Base-by-base conservation (phyloP, 2,888 invertebrate species). In the Hanleya hanleyi region DNA sequence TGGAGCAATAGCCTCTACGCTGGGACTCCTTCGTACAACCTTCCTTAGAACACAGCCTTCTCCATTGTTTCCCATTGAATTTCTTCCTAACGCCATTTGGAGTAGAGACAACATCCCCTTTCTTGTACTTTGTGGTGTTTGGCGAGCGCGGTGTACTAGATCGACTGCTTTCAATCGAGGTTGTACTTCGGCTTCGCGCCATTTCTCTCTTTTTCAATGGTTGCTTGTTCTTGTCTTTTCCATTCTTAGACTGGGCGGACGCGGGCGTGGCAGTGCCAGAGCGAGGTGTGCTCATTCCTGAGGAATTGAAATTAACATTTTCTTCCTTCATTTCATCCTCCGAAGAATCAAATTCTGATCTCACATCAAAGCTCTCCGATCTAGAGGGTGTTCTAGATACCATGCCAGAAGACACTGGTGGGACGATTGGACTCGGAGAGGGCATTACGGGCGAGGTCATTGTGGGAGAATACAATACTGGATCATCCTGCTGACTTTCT, bases 11-110 rank as follows among this genome's bases (percentile, higher is more conserved):
- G 49, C 99, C 99, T 82, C 98, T 93, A 49, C 99, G 93, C 92
- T 99, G 99, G 87, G 98, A 98, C 93, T 99, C 99, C 92, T 97
- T 97, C 47, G 95, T 95, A 91, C 98, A 99, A 71, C 96, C 96
- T 86, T 96, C 96, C 91, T 96, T 96, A 74, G 97, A 97, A 92
- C 99, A 99, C 78, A 99, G 93, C 85, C 99, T 93, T 77, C 99
- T 93, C 99, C 99, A 99, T 91, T 99, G 99, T 92, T 99, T 99
- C 47, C 99, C 99, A 92, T 99, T 99, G 92, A 97, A 99, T 92
- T 99, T 99, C 92, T 99, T 99, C 18, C 98, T 93, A 85, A 99
- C 97, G 80, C 99, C 99, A 84, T 96, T 96, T 3, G 97, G 96
- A 66, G 96, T 96, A 4, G 95, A 94, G 41, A 97, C 96, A 71